A percentile compares a stretch with the other conserved stretches of the same genome.
phyloP scores from a whole-genome alignment of 2,888 invertebrate genomes.

The Stratiomys singularior region DNA sequence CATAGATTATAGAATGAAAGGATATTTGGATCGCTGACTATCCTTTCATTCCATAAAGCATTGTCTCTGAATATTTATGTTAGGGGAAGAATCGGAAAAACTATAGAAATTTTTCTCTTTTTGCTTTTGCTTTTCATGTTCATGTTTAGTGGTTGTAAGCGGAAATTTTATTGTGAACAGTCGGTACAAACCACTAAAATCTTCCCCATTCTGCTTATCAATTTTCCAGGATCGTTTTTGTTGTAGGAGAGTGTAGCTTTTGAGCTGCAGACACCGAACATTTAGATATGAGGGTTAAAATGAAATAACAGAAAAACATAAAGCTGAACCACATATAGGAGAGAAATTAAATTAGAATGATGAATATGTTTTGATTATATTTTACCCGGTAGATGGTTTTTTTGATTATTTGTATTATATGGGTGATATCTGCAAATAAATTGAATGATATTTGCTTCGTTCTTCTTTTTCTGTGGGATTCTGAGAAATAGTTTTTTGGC shows the following conservation, averaged over 20 bases:
- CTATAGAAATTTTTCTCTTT: background rate
- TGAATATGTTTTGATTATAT: slow-evolving; percentile 53
- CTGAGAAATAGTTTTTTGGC: no score
- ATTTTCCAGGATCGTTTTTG: background rate
- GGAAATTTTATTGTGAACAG: background rate
- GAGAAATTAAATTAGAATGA: slow-evolving; percentile 66
- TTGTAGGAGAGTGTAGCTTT: slow-evolving; percentile 1
- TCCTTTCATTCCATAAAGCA: background rate
- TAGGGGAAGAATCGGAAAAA: background rate
- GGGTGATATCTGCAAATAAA: background rate
- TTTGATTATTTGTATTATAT: background rate
- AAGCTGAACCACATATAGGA: slow-evolving; percentile 67
- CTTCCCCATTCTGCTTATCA: slow-evolving; percentile 4
- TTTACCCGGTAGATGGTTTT: slow-evolving; percentile 26
- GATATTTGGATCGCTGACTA: background rate
- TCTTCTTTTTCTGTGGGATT: no score
- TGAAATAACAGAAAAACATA: slow-evolving; percentile 56
- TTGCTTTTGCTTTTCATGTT: no score
- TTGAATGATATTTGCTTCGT: background rate
- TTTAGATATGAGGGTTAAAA: slow-evolving; percentile 40
- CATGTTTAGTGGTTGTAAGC: no score
- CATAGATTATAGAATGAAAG: background rate
- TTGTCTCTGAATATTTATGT: background rate
- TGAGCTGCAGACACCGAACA: slow-evolving; percentile 28
- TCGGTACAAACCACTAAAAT: background rate